Conservation (phyloP, 2,113 vertebrate genomes). For the Triplophysa siluroides region DNA sequence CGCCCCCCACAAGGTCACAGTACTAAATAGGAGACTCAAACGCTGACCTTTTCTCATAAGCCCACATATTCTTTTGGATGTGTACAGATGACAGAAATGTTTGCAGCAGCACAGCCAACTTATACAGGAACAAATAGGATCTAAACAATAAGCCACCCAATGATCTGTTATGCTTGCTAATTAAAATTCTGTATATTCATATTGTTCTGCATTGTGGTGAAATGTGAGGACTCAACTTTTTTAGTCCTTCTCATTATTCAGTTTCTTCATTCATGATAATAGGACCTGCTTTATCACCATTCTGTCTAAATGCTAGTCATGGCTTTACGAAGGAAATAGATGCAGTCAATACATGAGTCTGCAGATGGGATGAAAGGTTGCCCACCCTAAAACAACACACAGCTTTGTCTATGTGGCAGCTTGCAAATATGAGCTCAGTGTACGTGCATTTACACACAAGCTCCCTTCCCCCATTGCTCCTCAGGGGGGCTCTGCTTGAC, state of each 20-base stretch:
- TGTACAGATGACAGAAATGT: too few species aligned
- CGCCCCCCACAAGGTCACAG: slow-evolving; percentile 60
- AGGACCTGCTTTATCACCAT: background rate
- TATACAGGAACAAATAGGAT: too few species aligned
- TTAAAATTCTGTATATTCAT: too few species aligned
- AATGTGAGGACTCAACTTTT: too few species aligned
- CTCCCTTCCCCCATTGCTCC: slow-evolving; percentile 35
- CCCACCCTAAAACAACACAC: background rate
- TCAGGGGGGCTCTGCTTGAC: slow-evolving; percentile 17
- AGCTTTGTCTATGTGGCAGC: slow-evolving; percentile 31
- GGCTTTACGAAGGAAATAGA: background rate
- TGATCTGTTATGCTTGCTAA: too few species aligned
- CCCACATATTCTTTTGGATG: too few species aligned
- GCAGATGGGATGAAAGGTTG: background rate
- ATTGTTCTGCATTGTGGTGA: too few species aligned
- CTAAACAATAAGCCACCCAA: too few species aligned
- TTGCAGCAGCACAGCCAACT: too few species aligned
- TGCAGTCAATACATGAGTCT: background rate
- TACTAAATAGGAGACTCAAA: slow-evolving; percentile 32
- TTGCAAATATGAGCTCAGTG: background rate
- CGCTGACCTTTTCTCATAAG: slow-evolving; percentile 27
- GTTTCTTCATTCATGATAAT: background rate
- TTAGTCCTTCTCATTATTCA: too few species aligned
- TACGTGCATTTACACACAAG: background rate
- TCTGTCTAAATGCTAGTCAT: background rate